A percentile compares a stretch with the other conserved stretches of the same genome.
These are phyloP conservation scores for Odontamblyopus lacepedii DNA, from an alignment of 2,797 vertebrate species.

Conservation along the genomic window DNA sequence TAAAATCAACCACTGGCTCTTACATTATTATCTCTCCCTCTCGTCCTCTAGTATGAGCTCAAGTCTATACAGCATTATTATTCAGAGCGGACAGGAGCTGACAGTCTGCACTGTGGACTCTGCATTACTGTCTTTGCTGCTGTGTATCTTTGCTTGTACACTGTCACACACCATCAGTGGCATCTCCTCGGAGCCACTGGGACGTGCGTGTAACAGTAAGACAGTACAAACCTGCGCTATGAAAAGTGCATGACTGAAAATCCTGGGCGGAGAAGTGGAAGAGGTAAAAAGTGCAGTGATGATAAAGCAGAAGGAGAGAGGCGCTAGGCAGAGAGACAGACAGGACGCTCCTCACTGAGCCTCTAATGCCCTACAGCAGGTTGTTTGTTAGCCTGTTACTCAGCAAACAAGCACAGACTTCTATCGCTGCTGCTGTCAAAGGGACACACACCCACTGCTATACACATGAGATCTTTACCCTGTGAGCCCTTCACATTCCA, in stretches of 20 bases:
- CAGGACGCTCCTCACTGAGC: conserved; percentile 27
- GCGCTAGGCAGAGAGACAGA: conserved; percentile 5
- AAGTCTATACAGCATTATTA: conserved; percentile 30
- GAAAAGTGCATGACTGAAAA: conserved; percentile 3
- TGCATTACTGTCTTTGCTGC: conserved; percentile 60
- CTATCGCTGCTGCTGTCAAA: conserved; percentile 44
- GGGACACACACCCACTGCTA: conserved; percentile 28
- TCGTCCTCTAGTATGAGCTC: conserved; percentile 34
- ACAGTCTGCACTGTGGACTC: conserved; percentile 48
- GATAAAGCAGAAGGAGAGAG: conserved; percentile 17
- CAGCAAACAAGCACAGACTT: conserved; percentile 63
- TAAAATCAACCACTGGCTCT: neutral
- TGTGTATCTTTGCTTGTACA: conserved; percentile 46
- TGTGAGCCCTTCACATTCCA: conserved; percentile 20
- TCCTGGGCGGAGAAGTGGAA: neutral
- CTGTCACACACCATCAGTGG: conserved; percentile 29
- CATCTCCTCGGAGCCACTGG: conserved; percentile 33
- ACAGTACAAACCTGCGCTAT: neutral
- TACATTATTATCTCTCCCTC: conserved; percentile 17
- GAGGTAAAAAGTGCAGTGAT: neutral
- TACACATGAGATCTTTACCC: conserved; percentile 10
- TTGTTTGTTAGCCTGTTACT: conserved; percentile 70
- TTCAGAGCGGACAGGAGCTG: conserved; percentile 53
- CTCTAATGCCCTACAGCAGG: conserved; percentile 58
- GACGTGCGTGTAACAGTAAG: conserved; percentile 7